phyloP scores from a whole-genome alignment of 2,888 invertebrate genomes.

The Tortricodes alternella region DNA sequence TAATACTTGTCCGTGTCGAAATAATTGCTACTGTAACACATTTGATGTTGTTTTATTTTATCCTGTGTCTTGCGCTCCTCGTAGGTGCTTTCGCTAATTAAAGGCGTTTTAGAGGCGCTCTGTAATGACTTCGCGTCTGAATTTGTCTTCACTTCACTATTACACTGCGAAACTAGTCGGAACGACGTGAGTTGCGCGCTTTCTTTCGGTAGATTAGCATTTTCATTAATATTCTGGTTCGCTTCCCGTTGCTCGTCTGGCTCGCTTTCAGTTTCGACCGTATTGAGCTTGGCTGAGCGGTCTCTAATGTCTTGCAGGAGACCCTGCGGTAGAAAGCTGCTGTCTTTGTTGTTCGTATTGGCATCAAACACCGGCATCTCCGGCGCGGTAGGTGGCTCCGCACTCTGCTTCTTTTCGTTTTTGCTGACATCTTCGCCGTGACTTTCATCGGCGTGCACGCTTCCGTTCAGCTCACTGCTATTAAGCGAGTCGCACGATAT shows the following conservation, averaged over 20 bases:
- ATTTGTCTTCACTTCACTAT: slow-evolving; percentile 64
- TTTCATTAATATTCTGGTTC: slow-evolving; percentile 75
- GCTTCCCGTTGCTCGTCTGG: slow-evolving; percentile 59
- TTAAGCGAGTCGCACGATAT: slow-evolving; percentile 92
- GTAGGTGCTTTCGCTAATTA: slow-evolving; percentile 86
- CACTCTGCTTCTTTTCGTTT: slow-evolving; percentile 64
- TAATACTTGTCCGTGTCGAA: slow-evolving; percentile 91
- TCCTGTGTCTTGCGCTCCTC: slow-evolving; percentile 84
- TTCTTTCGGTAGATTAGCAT: slow-evolving; percentile 75
- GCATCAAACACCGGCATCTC: slow-evolving; percentile 55
- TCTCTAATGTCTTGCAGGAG: slow-evolving; percentile 87
- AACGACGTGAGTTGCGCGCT: slow-evolving; percentile 78
- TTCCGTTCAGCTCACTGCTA: slow-evolving; percentile 85
- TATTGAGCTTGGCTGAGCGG: slow-evolving; percentile 80
- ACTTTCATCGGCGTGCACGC: slow-evolving; percentile 77
- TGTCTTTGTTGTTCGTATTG: slow-evolving; percentile 67
- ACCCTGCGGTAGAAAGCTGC: slow-evolving; percentile 84
- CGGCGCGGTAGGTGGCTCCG: slow-evolving; percentile 60
- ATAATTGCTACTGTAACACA: slow-evolving; percentile 78
- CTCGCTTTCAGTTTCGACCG: slow-evolving; percentile 73
- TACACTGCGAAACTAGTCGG: slow-evolving; percentile 78
- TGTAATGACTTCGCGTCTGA: slow-evolving; percentile 56
- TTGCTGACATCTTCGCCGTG: slow-evolving; percentile 64
- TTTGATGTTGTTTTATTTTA: slow-evolving; percentile 68
- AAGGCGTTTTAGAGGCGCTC: slow-evolving; percentile 61